These are phyloP conservation scores for Drosophila parthenogenetica DNA, from an alignment of 2,888 invertebrate species.

Conservation along the genomic window DNA sequence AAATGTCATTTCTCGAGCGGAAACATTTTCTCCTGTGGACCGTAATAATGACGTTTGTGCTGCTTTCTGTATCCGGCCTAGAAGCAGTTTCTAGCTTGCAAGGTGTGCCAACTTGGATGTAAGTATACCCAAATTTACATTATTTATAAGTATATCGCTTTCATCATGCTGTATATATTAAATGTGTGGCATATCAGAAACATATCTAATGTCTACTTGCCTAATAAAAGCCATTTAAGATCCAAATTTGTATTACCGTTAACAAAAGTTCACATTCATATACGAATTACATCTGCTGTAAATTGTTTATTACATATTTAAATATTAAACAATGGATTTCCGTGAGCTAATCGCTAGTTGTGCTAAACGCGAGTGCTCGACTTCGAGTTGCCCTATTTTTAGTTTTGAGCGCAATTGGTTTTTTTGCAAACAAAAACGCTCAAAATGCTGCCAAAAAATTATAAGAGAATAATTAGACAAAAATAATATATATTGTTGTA, in stretches of 20 bases:
- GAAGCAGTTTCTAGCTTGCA: slow-evolving; percentile 81
- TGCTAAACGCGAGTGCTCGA: not conserved
- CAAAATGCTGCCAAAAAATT: too few species aligned
- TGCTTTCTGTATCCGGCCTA: slow-evolving; percentile 76
- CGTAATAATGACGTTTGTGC: slow-evolving; percentile 74
- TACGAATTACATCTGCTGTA: slow-evolving; percentile 4
- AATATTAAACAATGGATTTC: not conserved
- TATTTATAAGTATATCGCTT: slow-evolving; percentile 1
- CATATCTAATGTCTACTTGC: too few species aligned
- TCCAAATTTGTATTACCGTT: not conserved
- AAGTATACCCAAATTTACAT: slow-evolving; percentile 68
- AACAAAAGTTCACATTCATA: not conserved
- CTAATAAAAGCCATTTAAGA: not conserved
- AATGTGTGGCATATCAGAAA: not conserved
- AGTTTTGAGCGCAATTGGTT: not conserved
- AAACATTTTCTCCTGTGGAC: slow-evolving; percentile 83
- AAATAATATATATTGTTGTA: too few species aligned
- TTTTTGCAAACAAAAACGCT: too few species aligned
- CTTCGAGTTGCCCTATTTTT: not conserved
- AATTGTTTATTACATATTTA: not conserved
- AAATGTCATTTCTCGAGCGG: slow-evolving; percentile 83
- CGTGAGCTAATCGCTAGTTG: not conserved
- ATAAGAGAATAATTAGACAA: too few species aligned
- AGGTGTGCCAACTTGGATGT: slow-evolving; percentile 85
- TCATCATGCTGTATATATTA: slow-evolving; percentile 1